Evolutionary conservation across 1,140 invertebrate genomes (phyloP), one percentile per base, ranked within the genome.

Genomic region (Prorops nasuta): DNA sequence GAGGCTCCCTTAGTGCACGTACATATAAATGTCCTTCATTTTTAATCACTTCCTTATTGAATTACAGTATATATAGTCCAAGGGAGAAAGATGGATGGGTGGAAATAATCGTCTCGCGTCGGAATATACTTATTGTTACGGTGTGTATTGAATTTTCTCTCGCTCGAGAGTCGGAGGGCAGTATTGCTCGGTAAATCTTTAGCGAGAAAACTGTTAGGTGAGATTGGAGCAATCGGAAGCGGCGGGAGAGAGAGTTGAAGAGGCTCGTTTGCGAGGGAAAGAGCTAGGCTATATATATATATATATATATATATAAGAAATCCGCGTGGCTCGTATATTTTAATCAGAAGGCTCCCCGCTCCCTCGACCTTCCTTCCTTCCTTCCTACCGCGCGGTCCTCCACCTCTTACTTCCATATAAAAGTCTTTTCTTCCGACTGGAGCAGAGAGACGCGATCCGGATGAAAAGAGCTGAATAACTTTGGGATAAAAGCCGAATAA

Each of bases 381-480:
- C 44, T 38, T 60, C 58, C 60, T 45, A 49, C 51, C 57, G 14
- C 38, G 18, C 16, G 9, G n/a, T 45, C 24, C 39, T 47, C 41
- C 49, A 39, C 31, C 46, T 47, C 36, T 44, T 35, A 54, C 54
- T 61, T 60, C 60, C 63, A 68, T 69, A 64, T 64, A 70, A 70
- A 69, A 51, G 40, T n/a, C n/a, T n/a, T n/a, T n/a, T n/a, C n/a
- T n/a, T n/a, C n/a, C n/a, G n/a, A n/a, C n/a, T n/a, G n/a, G n/a
- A n/a, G 39, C 39, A 37, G 38, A 53, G 37, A 28, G 49, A 60
- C 60, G 57, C 52, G 60, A 61, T 52, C 54, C 62, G 63, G 68
- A 73, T 73, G 66, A 73, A 75, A 73, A 74, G 72, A 75, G 66
- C 66, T 74, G 72, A 76, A 75, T 76, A 76, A 76, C 71, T 74